Evolutionary conservation across 1,140 invertebrate genomes (phyloP).

Genomic region (Lasaia peninsularis): DNA sequence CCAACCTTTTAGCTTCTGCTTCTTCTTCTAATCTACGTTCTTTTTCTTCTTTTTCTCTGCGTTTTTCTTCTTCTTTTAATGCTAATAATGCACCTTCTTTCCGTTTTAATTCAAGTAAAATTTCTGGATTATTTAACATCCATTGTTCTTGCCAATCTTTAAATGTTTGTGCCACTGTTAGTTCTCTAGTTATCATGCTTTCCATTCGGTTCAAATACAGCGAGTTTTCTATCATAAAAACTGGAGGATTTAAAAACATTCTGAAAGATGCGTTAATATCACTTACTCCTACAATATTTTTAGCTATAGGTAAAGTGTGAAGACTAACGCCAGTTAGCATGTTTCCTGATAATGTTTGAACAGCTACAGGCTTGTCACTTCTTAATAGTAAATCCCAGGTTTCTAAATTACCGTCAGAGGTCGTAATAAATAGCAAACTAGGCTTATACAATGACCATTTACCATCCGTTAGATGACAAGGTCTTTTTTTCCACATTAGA

Average conservation of each 20-base stretch:
- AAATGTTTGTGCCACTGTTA: conserved; percentile 61
- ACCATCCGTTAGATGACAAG: conserved; percentile 55
- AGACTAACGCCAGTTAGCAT: conserved; percentile 76
- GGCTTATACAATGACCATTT: conserved; percentile 68
- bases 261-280: conserved; percentile 81
- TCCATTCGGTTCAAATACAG: conserved; percentile 46
- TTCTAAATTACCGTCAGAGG: conserved; percentile 61
- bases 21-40: conserved; percentile 59
- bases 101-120: conserved; percentile 57
- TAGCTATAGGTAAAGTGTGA: conserved; percentile 67
- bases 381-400: conserved; percentile 65
- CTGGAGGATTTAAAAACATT: conserved; percentile 76
- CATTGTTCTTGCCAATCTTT: conserved; percentile 61
- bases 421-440: conserved; percentile 59
- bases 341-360: conserved; percentile 60
- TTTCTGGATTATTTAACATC: conserved; percentile 63
- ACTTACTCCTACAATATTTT: conserved; percentile 77
- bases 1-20: conserved; percentile 50
- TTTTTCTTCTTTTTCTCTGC: conserved; percentile 52
- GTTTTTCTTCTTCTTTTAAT: conserved; percentile 66
- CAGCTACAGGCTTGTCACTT: conserved; percentile 60
- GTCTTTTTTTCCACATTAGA: conserved; percentile 62
- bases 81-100: conserved; percentile 57
- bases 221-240: conserved; percentile 63
- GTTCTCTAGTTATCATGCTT: conserved; percentile 55